Conservation (phyloP, 2,888 invertebrate species). For the Ophioninae sp. region DNA sequence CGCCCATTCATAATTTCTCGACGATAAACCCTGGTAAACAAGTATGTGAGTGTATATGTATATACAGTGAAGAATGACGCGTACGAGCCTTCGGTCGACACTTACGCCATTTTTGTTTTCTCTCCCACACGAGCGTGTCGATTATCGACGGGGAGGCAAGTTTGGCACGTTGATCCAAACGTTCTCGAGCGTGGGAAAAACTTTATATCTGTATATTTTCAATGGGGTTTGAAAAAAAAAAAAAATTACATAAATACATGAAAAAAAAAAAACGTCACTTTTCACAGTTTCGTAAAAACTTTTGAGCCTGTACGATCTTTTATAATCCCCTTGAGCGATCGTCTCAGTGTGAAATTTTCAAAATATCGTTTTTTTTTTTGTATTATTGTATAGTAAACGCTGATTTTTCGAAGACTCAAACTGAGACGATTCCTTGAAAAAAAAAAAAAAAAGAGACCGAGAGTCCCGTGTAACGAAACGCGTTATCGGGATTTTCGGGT, state of each 20-base stretch:
- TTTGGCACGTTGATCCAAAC: constrained; percentile 14
- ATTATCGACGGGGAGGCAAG: constrained; percentile 14
- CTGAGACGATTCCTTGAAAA: too few relatives aligned
- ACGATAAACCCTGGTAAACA: constrained; percentile 60
- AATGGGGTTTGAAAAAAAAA: background rate
- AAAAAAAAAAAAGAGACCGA: too few relatives aligned
- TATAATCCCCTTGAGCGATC: background rate
- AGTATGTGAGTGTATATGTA: constrained; percentile 1
- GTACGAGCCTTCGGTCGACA: constrained; percentile 2
- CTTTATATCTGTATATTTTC: background rate
- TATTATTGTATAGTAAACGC: too few relatives aligned
- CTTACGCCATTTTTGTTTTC: constrained; percentile 22
- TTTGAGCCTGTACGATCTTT: background rate
- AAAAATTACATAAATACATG: background rate
- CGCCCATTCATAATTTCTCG: constrained; percentile 72
- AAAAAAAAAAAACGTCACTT: background rate
- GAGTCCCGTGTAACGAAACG: background rate
- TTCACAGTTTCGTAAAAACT: background rate
- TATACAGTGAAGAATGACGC: constrained; percentile 3
- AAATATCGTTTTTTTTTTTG: too few relatives aligned
- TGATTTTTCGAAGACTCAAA: too few relatives aligned
- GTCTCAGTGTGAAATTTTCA: too few relatives aligned
- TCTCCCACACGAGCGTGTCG: background rate
- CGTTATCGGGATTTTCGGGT: background rate
- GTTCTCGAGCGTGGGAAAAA: background rate